A percentile compares a stretch with the other conserved stretches of the same genome.
These are phyloP conservation scores for Drosophila chauvacae DNA, from an alignment of 1,140 invertebrate genomes.

Conservation along the genomic window DNA sequence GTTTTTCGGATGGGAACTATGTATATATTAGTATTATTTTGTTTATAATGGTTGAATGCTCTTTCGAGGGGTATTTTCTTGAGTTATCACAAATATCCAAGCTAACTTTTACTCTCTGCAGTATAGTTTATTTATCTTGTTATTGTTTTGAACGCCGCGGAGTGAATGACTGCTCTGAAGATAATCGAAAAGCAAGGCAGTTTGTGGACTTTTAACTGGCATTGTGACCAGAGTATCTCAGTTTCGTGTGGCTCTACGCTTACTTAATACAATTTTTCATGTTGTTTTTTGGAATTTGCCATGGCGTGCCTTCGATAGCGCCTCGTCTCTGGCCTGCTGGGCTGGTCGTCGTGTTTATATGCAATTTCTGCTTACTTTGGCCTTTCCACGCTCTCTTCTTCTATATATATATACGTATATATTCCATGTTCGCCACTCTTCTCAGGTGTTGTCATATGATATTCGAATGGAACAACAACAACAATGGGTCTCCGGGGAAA, in stretches of 20 bases:
- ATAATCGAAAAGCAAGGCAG: constrained; percentile 3
- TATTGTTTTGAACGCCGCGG: constrained; percentile 18
- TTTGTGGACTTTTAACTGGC: background rate
- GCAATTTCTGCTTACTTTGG: constrained; percentile 39
- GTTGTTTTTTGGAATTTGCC: constrained; percentile 37
- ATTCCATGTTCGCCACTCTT: constrained; percentile 17
- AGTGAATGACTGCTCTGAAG: constrained; percentile 2
- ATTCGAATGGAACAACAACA: constrained; percentile 2
- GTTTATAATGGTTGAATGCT: background rate
- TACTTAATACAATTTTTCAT: constrained; percentile 16
- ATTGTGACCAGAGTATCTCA: constrained; percentile 24
- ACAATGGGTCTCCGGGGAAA: constrained; percentile 14
- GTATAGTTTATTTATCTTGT: constrained; percentile 19
- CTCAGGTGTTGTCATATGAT: constrained; percentile 40
- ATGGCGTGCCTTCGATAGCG: constrained; percentile 39
- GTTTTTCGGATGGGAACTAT: background rate
- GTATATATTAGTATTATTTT: background rate
- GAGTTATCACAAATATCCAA: background rate
- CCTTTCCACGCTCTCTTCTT: constrained; percentile 33
- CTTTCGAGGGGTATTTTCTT: background rate
- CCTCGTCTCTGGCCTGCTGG: constrained; percentile 16
- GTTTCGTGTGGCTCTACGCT: background rate
- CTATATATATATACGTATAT: background rate
- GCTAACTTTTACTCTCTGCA: background rate
- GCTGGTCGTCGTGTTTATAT: constrained; percentile 40